A percentile compares a stretch with the other conserved stretches of the same genome.
Evolutionary conservation across 2,797 vertebrate genomes (phyloP).

Genomic region (Eurystomus glaucurus): DNA sequence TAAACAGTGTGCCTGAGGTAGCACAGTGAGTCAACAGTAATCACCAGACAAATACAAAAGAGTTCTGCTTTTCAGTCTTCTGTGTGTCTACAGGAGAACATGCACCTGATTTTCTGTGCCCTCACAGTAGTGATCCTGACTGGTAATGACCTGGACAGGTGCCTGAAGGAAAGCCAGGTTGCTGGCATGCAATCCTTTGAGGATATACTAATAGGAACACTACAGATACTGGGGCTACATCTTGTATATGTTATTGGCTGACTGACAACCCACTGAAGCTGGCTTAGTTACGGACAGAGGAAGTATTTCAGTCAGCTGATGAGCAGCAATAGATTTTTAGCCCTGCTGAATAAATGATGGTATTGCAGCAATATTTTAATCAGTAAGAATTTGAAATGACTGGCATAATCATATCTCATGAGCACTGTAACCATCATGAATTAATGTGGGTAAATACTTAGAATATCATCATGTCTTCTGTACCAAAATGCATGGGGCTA

Average conservation of each 20-base stretch:
- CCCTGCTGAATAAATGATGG: neutral
- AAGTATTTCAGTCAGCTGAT: neutral
- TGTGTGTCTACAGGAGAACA: fast-evolving
- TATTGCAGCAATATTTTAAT: slow-evolving; percentile 17
- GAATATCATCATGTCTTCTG: neutral
- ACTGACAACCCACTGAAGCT: neutral
- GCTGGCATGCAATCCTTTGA: neutral
- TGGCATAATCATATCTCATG: neutral
- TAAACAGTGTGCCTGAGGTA: fast-evolving
- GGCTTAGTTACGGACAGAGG: neutral
- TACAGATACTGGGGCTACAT: neutral
- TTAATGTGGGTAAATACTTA: slow-evolving; percentile 26
- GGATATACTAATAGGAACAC: neutral
- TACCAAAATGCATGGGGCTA: neutral
- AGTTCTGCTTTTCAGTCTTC: neutral
- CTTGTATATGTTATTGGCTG: neutral
- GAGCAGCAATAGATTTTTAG: neutral
- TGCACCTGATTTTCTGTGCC: fast-evolving
- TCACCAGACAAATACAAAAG: neutral
- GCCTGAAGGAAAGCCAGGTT: neutral
- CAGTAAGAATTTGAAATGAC: neutral
- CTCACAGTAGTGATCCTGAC: neutral
- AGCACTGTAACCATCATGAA: neutral
- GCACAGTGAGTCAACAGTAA: neutral
- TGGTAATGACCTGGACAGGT: fast-evolving